A percentile compares a stretch with the other conserved stretches of the same genome.
These are phyloP conservation scores for Nanorana parkeri DNA, from an alignment of 2,113 vertebrate species.

Conservation along the genomic window DNA sequence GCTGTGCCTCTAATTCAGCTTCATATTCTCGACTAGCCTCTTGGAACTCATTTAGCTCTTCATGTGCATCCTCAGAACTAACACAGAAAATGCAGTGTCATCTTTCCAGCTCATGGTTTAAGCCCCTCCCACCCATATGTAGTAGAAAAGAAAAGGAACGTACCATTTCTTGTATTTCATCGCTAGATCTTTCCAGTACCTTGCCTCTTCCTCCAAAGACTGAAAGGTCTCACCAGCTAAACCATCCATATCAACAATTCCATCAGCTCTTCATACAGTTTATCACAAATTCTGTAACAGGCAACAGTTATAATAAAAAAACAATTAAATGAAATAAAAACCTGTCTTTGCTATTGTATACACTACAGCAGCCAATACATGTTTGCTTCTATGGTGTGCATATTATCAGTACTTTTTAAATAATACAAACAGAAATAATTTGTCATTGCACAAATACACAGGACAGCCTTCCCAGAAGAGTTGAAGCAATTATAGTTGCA, in stretches of 20 bases:
- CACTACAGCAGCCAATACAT: no score
- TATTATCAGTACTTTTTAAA: no score
- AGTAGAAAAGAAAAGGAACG: background rate
- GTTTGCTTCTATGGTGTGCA: no score
- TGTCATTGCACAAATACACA: no score
- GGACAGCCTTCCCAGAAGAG: no score
- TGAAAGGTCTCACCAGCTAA: constrained; percentile 72
- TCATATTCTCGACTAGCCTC: constrained; percentile 97
- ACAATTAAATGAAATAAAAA: background rate
- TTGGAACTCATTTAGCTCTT: constrained; percentile 93
- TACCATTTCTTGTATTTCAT: constrained; percentile 87
- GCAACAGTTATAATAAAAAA: background rate
- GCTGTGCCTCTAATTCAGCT: constrained; percentile 89
- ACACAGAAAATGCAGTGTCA: constrained; percentile 48
- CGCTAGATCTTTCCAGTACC: constrained; percentile 89
- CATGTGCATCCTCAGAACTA: constrained; percentile 85
- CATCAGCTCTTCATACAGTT: constrained; percentile 46
- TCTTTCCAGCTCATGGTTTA: background rate
- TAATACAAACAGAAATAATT: no score
- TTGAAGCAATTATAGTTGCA: no score
- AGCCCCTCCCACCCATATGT: background rate
- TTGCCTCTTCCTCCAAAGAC: constrained; percentile 85
- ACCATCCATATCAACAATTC: constrained; percentile 78
- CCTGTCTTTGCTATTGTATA: no score
- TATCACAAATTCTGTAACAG: background rate